Evolutionary conservation across 2,113 vertebrate genomes (phyloP), one percentile per base, ranked within the genome.

Genomic region (Ptilonorhynchus violaceus): DNA sequence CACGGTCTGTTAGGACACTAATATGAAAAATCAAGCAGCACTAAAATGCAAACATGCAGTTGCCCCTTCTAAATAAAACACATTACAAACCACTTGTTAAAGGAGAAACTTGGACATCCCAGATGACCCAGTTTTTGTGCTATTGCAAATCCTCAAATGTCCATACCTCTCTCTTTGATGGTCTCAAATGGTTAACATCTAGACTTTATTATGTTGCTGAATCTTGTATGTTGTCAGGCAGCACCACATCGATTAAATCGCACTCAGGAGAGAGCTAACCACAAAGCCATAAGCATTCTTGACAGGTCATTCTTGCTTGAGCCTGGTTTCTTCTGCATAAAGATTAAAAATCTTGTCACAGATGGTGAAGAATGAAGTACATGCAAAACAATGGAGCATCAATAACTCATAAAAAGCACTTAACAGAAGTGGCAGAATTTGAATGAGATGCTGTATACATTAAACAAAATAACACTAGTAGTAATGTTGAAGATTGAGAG

Each of bases 331-430:
- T 97, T 92, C 84, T 93, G 69, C 85, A 81, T 78, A 85, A 97
- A 97, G 97, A 97, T 96, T 89, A 96, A 97, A 98, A 97, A 95
- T 95, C 96, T 93, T 97, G 92, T 97, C 96, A 96, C 80, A 94
- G 96, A 93, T 53, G 67, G 92, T 96, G 93, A 96, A 94, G 96
- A 96, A 97, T 93, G 88, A 96, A 97, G 77, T 80, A 58, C 72
- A 64, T 22, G 41, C 84, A 85, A 96, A 97, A 96, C 81, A 94
- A 81, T 75, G 7, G 62, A 95, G 62, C 94, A 87, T 90, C 89
- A 88, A 78, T 95, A 95, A 88, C 88, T 97, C 96, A 92, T 59
- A 88, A 76, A 96, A 97, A 84, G 24, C 82, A 74, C 69, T 95
- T 96, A 96, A 77, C 69, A 66, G 92, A 90, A 95, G 78, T 93